Base-by-base conservation (phyloP, 2,113 vertebrate species). In the Apodemus sylvaticus region DNA sequence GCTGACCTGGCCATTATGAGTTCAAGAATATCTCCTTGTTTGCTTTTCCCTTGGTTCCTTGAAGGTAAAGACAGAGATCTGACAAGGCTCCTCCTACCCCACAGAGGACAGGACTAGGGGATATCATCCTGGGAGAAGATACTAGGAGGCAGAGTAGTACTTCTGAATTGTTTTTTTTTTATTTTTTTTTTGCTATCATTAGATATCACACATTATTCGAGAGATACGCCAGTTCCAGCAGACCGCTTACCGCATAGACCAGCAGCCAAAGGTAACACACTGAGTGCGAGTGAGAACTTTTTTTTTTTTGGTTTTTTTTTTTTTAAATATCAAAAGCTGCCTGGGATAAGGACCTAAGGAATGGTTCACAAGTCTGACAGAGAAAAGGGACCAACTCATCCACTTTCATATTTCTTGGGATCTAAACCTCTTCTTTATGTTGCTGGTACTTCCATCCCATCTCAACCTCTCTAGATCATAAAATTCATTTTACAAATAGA, bases 201-300 rank as follows among this genome's bases (percentile, higher is more conserved):
- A 99, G 99, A 99, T 99, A 98, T 99, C 99, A 1, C 99, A 99
- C 92, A 99, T 99, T 97, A 99, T 99, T 98, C 98, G 99, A 98
- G 99, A 99, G 98, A 99, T 99, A 89, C 99, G 99, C 11, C 99
- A 99, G 98, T 99, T 99, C 98, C 99, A 99, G 98, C 99, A 99
- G 99, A 99, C 99, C 0, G 99, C 99, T 8, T 99, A 99, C 98
- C 99, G 99, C 96, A 99, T 99, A 97, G 99, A 99, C 93, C 99
- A 99, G 97, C 99, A 99, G 95, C 98, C 99, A 97, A 99, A 99
- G 99, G 99, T 99, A 99, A 98, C 73, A 98, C 73, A 24, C 22
- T 42, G 5, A 26, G 22, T 26, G 22, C 17, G 17, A 53, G 3
- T 86, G 74, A 94, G 16, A 77, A 77, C n/a, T 60, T n/a, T n/a